phyloP scores from a whole-genome alignment of 1,140 invertebrate genomes.

The Rhagoletis pomonella region DNA sequence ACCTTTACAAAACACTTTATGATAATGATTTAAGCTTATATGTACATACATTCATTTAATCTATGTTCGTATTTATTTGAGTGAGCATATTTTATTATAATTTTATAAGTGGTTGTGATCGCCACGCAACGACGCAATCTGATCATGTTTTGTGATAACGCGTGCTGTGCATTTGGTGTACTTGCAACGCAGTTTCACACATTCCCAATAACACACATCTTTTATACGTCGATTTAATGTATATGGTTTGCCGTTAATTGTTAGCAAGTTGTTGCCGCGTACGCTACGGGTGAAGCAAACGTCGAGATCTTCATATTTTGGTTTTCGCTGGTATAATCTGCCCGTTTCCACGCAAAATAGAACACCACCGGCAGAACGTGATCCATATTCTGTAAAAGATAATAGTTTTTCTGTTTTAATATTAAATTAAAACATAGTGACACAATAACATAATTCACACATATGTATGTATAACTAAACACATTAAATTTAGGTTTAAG shows the following conservation, averaged over 20 bases:
- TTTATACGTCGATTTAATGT: constrained; percentile 63
- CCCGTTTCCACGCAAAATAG: constrained; percentile 25
- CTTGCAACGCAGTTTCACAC: constrained; percentile 70
- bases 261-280: constrained; percentile 59
- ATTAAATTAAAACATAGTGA: too few species aligned
- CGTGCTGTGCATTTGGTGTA: constrained; percentile 70
- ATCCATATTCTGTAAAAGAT: constrained; percentile 5
- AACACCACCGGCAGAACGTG: background rate
- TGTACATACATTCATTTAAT: background rate
- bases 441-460: too few species aligned
- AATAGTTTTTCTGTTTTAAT: too few species aligned
- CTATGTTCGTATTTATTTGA: background rate
- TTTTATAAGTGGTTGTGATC: constrained; percentile 70
- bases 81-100: background rate
- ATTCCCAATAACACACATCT: constrained; percentile 72
- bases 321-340: constrained; percentile 47
- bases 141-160: constrained; percentile 69
- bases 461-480: too few species aligned
- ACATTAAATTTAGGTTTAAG: too few species aligned
- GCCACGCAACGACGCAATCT: constrained; percentile 68
- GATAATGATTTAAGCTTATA: background rate
- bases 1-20: too few species aligned
- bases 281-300: constrained; percentile 56
- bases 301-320: constrained; percentile 52
- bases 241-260: constrained; percentile 56